phyloP scores from a whole-genome alignment of 2,888 invertebrate genomes.

The Eupithecia dodoneata region DNA sequence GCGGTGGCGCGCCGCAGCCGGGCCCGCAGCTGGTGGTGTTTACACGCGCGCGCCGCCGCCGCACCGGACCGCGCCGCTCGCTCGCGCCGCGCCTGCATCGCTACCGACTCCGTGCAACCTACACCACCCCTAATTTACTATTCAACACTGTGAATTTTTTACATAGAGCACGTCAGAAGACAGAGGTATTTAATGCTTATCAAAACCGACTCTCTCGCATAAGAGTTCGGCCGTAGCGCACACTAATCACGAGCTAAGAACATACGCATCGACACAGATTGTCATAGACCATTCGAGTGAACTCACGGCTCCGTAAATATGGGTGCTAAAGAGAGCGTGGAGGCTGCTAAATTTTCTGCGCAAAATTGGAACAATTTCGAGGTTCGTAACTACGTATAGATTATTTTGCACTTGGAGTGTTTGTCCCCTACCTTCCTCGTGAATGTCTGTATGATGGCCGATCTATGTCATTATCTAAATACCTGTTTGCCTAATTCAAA shows the following conservation, averaged over 20 bases:
- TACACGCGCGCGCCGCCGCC: conserved; percentile 72
- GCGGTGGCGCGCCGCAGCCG: conserved; percentile 53
- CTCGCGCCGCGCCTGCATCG: conserved; percentile 54
- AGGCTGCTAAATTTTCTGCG: conserved; percentile 91
- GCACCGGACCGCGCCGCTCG: conserved; percentile 54
- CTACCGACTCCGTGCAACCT: conserved; percentile 68
- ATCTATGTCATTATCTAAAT: conserved; percentile 50
- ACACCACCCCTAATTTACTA: conserved; percentile 77
- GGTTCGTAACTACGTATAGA: conserved; percentile 86
- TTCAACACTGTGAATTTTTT: conserved; percentile 81
- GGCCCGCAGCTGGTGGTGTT: conserved; percentile 77
- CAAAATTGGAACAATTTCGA: conserved; percentile 92
- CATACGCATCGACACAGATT: conserved; percentile 78
- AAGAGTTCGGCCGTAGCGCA: conserved; percentile 74
- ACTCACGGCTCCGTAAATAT: conserved; percentile 83
- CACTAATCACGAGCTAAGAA: conserved; percentile 79
- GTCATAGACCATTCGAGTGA: conserved; percentile 80
- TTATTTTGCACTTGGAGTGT: conserved; percentile 83
- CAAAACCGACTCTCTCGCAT: conserved; percentile 69
- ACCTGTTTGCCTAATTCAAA: conserved; percentile 37
- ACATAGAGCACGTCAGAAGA: conserved; percentile 74
- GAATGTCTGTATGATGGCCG: conserved; percentile 70
- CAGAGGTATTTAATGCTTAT: conserved; percentile 80
- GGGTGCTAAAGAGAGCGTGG: conserved; percentile 93
- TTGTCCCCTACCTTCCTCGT: conserved; percentile 77